Evolutionary conservation across 2,113 vertebrate species (phyloP).

Genomic region (Phoenicopterus ruber): DNA sequence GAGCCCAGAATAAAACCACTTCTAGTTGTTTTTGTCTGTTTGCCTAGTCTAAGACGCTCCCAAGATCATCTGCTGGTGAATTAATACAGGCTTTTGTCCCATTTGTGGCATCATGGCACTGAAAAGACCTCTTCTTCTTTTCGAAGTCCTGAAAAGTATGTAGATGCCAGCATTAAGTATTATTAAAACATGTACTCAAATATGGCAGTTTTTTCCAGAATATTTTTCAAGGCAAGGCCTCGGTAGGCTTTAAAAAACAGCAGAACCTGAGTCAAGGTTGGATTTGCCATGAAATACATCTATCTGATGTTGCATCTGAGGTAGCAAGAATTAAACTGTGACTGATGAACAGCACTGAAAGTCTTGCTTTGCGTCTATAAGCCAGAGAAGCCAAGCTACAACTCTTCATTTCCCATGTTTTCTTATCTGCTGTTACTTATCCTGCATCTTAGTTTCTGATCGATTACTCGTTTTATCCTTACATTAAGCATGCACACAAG

Average conservation of each 20-base stretch:
- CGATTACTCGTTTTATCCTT: background rate
- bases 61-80: background rate
- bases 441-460: background rate
- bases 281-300: background rate
- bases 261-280: background rate
- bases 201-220: background rate
- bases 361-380: background rate
- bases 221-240: background rate
- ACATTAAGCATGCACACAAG: background rate
- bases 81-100: background rate
- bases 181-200: background rate
- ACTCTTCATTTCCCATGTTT: background rate
- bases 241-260: background rate
- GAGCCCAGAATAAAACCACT: accelerated
- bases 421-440: background rate
- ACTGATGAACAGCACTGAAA: background rate
- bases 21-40: background rate
- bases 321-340: background rate
- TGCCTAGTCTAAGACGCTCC: background rate
- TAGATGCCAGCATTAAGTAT: background rate
- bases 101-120: background rate
- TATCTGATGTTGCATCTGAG: background rate
- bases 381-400: background rate
- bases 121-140: background rate
- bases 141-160: background rate